Conservation (phyloP, 1,140 invertebrate species). For the Zaprionus camerounensis region DNA sequence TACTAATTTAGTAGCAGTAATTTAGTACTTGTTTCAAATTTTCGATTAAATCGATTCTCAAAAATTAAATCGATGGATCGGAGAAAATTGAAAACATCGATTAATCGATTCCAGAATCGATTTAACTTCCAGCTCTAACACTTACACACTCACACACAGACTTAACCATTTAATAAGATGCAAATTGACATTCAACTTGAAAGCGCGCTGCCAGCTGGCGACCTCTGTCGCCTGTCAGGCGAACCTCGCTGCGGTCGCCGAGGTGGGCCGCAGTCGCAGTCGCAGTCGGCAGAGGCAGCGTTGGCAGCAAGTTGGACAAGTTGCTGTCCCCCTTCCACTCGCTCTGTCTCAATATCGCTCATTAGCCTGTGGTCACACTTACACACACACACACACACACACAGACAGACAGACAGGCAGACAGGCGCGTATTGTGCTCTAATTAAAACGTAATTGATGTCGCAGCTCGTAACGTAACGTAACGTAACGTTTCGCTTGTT, state of each 20-base stretch:
- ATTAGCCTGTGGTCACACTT: constrained; percentile 37
- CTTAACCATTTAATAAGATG: background rate
- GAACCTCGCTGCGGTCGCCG: background rate
- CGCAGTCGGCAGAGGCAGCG: no score
- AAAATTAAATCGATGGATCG: no score
- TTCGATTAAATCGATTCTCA: no score
- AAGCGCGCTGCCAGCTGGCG: background rate
- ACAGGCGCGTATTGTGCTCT: constrained; percentile 44
- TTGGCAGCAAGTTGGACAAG: no score
- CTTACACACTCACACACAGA: no score
- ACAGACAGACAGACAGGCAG: background rate
- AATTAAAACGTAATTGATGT: constrained; percentile 62
- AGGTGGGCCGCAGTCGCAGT: no score
- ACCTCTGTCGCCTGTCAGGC: background rate
- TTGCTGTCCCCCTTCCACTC: no score
- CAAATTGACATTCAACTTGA: constrained; percentile 4
- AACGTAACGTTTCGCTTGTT: background rate
- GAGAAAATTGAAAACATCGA: no score
- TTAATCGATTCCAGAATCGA: no score
- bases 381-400: constrained; percentile 24
- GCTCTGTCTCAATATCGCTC: constrained; percentile 1
- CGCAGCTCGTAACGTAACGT: background rate
- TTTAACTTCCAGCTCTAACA: no score
- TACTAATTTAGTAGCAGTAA: no score
- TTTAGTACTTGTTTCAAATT: no score